Evolutionary conservation across 2,888 invertebrate species (phyloP).

Genomic region (Phyto melanocephala): DNA sequence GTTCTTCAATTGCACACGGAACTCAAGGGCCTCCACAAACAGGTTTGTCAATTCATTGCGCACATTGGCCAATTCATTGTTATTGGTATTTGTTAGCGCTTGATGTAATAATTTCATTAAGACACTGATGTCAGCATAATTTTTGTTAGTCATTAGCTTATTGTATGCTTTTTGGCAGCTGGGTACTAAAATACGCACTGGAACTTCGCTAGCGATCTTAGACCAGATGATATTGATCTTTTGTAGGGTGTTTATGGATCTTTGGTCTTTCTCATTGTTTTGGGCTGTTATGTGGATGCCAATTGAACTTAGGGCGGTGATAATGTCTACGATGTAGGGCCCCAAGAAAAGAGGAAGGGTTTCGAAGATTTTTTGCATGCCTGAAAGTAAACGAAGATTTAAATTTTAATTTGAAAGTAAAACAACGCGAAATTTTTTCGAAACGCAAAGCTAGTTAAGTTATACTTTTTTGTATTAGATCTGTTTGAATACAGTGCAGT

Average conservation of each 20-base stretch:
- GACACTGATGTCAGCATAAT: constrained; percentile 83
- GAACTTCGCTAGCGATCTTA: constrained; percentile 84
- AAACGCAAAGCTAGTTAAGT: no score
- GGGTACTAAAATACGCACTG: constrained; percentile 88
- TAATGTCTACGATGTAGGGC: constrained; percentile 87
- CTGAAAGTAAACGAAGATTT: constrained; percentile 69
- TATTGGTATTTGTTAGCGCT: constrained; percentile 83
- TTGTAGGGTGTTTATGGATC: constrained; percentile 80
- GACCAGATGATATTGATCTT: constrained; percentile 83
- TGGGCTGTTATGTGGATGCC: constrained; percentile 75
- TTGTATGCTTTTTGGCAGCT: constrained; percentile 84
- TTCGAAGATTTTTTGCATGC: constrained; percentile 89
- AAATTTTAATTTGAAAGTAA: background rate
- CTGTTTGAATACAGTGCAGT: no score
- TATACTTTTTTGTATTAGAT: no score
- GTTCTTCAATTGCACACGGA: constrained; percentile 81
- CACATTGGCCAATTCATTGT: constrained; percentile 83
- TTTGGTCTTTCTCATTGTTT: constrained; percentile 77
- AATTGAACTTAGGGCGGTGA: constrained; percentile 83
- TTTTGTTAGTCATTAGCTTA: constrained; percentile 80
- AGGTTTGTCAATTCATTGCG: constrained; percentile 86
- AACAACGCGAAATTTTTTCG: background rate
- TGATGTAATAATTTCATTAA: constrained; percentile 89
- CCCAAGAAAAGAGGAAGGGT: constrained; percentile 90
- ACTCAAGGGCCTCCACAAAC: constrained; percentile 86